Evolutionary conservation across 2,888 invertebrate genomes (phyloP), one percentile per base, ranked within the genome.

Genomic region (Coenonympha glycerion): DNA sequence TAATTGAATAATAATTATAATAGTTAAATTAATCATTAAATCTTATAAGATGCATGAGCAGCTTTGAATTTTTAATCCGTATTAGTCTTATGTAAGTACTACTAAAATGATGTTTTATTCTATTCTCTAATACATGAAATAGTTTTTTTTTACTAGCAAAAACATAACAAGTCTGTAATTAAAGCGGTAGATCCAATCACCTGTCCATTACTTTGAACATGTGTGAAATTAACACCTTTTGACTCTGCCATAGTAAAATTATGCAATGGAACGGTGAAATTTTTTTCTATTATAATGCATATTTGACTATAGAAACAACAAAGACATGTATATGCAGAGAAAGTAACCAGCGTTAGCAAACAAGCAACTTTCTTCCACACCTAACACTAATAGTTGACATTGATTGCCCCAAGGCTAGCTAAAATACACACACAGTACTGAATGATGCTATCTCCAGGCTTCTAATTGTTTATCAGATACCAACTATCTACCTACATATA

Each of bases 381-480:
- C 24, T 16, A 34, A 33, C 45, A n/a, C n/a, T n/a, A n/a, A n/a
- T n/a, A 18, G 13, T 13, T 56, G 50, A 59, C 53, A 59, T 53
- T 59, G 53, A 56, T 52, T 46, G 40, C 48, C 50, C 52, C 49
- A 53, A 46, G 59, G 64, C 64, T 62, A 52, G 59, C 61, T 61
- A 60, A 62, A 63, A 62, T 57, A 53, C 52, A 62, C 60, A 65
- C 51, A 65, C 57, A 63, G 58, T 62, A 62, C 57, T 61, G 61
- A 68, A 68, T 62, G 46, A 53, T 59, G 61, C 62, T 68, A 70
- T 69, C 65, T 66, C 60, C 61, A 64, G 56, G 62, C 66, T 65
- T 65, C 57, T 53, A 68, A 65, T 65, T 69, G 65, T 72, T 68
- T 71, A 76, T 78, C 76, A 71, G 71, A 66, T 67, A 73, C 69